phyloP scores from a whole-genome alignment of 2,797 vertebrate species.

The Sebastes vulpes region DNA sequence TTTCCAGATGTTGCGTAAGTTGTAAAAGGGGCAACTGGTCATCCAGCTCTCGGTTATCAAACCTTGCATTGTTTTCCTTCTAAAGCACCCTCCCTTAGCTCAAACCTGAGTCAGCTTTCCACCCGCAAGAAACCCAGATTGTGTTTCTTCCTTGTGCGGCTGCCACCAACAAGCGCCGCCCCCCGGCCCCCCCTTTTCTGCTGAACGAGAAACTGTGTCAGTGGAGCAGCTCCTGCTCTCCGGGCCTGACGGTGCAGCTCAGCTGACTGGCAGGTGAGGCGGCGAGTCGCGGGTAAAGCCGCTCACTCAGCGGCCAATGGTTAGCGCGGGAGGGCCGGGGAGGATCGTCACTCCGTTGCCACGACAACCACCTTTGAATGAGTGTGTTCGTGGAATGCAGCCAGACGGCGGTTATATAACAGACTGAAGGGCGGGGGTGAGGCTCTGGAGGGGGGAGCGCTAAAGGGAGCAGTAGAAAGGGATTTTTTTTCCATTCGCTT shows the following conservation, averaged over 20 bases:
- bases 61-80: conserved; percentile 45
- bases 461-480: conserved; percentile 68
- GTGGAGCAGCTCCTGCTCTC: conserved; percentile 81
- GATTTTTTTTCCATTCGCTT: conserved; percentile 71
- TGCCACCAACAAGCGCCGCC: conserved; percentile 42
- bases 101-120: conserved; percentile 53
- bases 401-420: conserved; percentile 88
- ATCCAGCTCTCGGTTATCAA: conserved; percentile 29
- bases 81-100: conserved; percentile 40
- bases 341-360: conserved; percentile 75
- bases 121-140: conserved; percentile 68
- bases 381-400: conserved; percentile 84
- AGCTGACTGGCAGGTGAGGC: conserved; percentile 77
- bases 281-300: conserved; percentile 60
- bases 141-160: conserved; percentile 48
- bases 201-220: conserved; percentile 86
- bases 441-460: conserved; percentile 58
- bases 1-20: conserved; percentile 60
- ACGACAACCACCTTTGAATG: conserved; percentile 85
- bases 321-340: conserved; percentile 20
- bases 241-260: conserved; percentile 66
- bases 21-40: conserved; percentile 20
- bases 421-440: conserved; percentile 68
- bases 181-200: not conserved
- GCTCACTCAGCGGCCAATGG: conserved; percentile 63